phyloP scores from a whole-genome alignment of 2,888 invertebrate species.

The Amiota minor region DNA sequence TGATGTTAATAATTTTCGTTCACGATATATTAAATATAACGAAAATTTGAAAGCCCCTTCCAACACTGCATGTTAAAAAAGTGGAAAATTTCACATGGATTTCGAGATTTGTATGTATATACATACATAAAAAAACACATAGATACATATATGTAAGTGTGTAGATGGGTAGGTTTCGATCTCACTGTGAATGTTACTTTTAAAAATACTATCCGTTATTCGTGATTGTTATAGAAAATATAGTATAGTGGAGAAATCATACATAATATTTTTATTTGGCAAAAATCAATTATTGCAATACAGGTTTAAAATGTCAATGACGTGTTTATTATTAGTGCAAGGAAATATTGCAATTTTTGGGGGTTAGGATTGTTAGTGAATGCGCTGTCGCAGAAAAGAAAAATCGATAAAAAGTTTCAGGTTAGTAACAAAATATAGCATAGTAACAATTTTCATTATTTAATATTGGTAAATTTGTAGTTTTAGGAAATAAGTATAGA shows the following conservation, averaged over 20 bases:
- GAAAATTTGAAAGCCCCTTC: too few relatives aligned
- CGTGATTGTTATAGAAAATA: too few relatives aligned
- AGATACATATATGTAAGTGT: conserved; percentile 25
- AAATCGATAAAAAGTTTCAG: conserved; percentile 27
- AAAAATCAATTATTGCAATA: too few relatives aligned
- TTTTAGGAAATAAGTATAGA: too few relatives aligned
- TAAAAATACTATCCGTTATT: neutral
- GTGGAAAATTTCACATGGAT: conserved; percentile 3
- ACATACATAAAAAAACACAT: conserved; percentile 30
- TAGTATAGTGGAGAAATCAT: too few relatives aligned
- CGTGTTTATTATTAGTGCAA: too few relatives aligned
- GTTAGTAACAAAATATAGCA: conserved; percentile 38
- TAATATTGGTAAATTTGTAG: conserved; percentile 17
- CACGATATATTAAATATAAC: too few relatives aligned
- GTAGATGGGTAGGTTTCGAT: conserved; percentile 22
- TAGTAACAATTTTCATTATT: conserved; percentile 45
- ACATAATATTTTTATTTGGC: too few relatives aligned
- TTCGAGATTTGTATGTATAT: conserved; percentile 25
- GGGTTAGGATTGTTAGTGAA: neutral
- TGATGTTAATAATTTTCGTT: too few relatives aligned
- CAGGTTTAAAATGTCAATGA: too few relatives aligned
- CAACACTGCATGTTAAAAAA: too few relatives aligned
- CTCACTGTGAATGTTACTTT: neutral
- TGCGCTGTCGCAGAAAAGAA: conserved; percentile 1
- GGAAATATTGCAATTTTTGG: too few relatives aligned